Evolutionary conservation across 2,888 invertebrate species (phyloP).

Genomic region (Tortricodes alternella): DNA sequence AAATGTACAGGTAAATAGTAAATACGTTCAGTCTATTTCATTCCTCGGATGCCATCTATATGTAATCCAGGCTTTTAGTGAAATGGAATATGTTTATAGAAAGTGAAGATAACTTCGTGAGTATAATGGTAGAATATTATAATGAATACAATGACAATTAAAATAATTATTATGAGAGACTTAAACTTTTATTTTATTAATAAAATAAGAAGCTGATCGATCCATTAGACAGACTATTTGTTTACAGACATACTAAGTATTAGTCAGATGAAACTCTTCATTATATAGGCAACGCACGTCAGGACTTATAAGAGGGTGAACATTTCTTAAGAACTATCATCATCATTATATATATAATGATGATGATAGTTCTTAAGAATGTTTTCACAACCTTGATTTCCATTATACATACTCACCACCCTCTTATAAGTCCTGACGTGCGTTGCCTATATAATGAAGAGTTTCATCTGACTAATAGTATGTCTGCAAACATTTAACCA

Average conservation of each 20-base stretch:
- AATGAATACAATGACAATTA: too few species aligned
- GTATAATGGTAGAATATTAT: too few species aligned
- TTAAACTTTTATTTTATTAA: too few species aligned
- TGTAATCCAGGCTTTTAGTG: not conserved
- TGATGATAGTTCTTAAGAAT: too few species aligned
- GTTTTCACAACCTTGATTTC: too few species aligned
- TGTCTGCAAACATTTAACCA: constrained; percentile 15
- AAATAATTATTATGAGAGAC: too few species aligned
- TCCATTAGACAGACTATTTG: too few species aligned
- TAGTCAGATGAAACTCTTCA: constrained; percentile 8
- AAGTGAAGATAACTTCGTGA: too few species aligned
- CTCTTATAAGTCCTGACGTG: not conserved
- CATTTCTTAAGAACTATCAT: too few species aligned
- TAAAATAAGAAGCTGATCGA: too few species aligned
- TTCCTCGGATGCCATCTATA: not conserved
- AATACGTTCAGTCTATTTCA: constrained; percentile 3
- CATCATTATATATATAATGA: too few species aligned
- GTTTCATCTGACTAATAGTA: constrained; percentile 4
- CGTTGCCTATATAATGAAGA: not conserved
- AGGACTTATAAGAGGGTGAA: not conserved
- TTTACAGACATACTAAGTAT: constrained; percentile 6
- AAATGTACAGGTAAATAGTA: constrained; percentile 2
- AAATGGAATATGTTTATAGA: constrained; percentile 1
- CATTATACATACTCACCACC: too few species aligned
- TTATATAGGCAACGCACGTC: not conserved